A percentile compares a stretch with the other conserved stretches of the same genome.
These are phyloP conservation scores for Pogoniulus pusillus DNA, from an alignment of 2,797 vertebrate genomes.

Conservation along the genomic window DNA sequence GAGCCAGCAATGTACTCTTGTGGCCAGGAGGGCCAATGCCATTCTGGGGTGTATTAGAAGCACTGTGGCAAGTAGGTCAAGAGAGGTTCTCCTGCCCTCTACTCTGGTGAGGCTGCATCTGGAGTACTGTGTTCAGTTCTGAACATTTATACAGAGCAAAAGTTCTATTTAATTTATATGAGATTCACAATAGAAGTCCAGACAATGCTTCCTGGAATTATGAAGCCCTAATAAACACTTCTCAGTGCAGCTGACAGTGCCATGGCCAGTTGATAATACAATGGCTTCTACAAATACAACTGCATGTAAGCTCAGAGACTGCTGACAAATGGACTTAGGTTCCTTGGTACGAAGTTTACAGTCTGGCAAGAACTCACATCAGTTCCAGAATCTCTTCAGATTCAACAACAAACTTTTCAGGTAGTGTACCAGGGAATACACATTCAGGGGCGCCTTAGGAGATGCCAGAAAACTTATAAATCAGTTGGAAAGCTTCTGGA, in stretches of 20 bases:
- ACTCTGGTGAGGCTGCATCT: too few relatives aligned
- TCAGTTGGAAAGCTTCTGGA: background rate
- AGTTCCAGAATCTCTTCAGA: background rate
- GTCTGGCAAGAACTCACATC: background rate
- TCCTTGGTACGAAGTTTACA: background rate
- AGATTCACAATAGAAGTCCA: slow-evolving; percentile 6
- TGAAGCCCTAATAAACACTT: background rate
- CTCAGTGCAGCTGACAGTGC: background rate
- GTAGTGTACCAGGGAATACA: background rate
- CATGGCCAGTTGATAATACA: background rate
- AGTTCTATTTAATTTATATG: background rate
- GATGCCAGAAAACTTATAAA: background rate
- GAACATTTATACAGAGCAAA: background rate
- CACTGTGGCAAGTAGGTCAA: too few relatives aligned
- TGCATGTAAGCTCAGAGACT: background rate
- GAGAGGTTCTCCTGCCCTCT: too few relatives aligned
- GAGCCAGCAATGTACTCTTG: too few relatives aligned
- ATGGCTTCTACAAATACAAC: background rate
- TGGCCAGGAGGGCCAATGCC: too few relatives aligned
- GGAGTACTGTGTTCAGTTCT: too few relatives aligned
- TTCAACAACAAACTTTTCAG: background rate
- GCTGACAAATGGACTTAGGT: background rate
- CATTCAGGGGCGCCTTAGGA: background rate
- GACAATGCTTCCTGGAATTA: background rate
- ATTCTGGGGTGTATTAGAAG: too few relatives aligned